Evolutionary conservation across 2,888 invertebrate genomes (phyloP).

Genomic region (Portevinia maculata): DNA sequence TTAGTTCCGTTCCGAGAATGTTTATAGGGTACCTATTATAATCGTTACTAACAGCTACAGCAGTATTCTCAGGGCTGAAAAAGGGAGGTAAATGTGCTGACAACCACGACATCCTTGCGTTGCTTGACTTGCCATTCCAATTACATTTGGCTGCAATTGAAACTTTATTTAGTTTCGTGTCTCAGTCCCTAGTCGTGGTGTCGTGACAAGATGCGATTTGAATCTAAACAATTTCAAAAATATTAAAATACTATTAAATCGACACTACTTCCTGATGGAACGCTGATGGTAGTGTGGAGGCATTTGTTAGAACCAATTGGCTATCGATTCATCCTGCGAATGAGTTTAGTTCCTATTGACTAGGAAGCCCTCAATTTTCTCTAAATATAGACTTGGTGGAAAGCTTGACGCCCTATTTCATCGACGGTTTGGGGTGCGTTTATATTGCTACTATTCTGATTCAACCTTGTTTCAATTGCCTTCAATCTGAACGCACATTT

Average conservation of each 20-base stretch:
- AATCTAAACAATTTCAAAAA: slow-evolving; percentile 43
- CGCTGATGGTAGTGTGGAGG: slow-evolving; percentile 4
- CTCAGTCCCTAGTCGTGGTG: slow-evolving; percentile 32
- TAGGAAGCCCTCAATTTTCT: neutral
- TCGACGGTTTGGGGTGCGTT: too few relatives aligned
- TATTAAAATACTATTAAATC: slow-evolving; percentile 60
- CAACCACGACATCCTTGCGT: slow-evolving; percentile 6
- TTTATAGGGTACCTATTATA: neutral
- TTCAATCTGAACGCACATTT: too few relatives aligned
- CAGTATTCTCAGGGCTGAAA: neutral
- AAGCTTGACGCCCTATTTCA: neutral
- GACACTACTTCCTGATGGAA: slow-evolving; percentile 40
- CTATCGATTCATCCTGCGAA: slow-evolving; percentile 53
- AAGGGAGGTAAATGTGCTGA: neutral
- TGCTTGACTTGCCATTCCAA: slow-evolving; percentile 19
- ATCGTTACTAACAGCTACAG: too few relatives aligned
- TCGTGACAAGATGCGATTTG: slow-evolving; percentile 62
- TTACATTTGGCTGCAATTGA: slow-evolving; percentile 35
- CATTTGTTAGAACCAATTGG: slow-evolving; percentile 48
- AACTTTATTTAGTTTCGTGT: slow-evolving; percentile 54
- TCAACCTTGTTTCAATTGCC: too few relatives aligned
- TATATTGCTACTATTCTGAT: too few relatives aligned
- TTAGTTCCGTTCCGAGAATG: slow-evolving; percentile 29
- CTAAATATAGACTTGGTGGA: neutral
- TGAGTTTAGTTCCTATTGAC: slow-evolving; percentile 27